A percentile compares a stretch with the other conserved stretches of the same genome.
phyloP scores from a whole-genome alignment of 2,888 invertebrate genomes.

The Tetheella fluctuosa region DNA sequence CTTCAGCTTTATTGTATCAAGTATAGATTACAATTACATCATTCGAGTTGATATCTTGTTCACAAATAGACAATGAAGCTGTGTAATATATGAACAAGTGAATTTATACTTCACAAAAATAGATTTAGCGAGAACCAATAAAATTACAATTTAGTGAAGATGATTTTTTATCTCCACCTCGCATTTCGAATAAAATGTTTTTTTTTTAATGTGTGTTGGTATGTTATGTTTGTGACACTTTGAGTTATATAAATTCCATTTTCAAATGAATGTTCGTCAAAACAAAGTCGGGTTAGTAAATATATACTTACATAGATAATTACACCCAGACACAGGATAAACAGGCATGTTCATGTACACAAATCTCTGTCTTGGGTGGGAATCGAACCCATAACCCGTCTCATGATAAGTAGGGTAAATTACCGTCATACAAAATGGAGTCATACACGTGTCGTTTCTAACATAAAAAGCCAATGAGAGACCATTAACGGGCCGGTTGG shows the following conservation, averaged over 20 bases:
- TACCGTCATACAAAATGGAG: not conserved
- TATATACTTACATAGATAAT: too few relatives aligned
- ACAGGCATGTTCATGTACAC: too few relatives aligned
- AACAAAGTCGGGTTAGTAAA: too few relatives aligned
- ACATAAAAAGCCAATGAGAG: constrained; percentile 5
- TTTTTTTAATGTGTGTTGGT: not conserved
- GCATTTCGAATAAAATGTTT: not conserved
- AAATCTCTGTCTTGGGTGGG: too few relatives aligned
- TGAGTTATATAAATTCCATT: not conserved
- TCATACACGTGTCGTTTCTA: not conserved
- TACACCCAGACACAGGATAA: too few relatives aligned
- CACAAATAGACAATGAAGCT: not conserved
- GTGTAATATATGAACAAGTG: not conserved
- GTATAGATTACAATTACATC: too few relatives aligned
- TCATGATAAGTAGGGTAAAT: too few relatives aligned
- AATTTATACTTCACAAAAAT: not conserved
- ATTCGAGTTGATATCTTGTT: not conserved
- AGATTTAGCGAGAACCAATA: constrained; percentile 3
- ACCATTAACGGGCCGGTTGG: too few relatives aligned
- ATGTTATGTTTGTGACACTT: not conserved
- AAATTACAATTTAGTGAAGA: not conserved
- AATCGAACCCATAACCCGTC: too few relatives aligned
- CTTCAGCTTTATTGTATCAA: too few relatives aligned
- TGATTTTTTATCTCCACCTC: not conserved
- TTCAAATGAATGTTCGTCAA: not conserved